Conservation (phyloP, 64 coral and sea anemone species). For the Pocillopora verrucosa region DNA sequence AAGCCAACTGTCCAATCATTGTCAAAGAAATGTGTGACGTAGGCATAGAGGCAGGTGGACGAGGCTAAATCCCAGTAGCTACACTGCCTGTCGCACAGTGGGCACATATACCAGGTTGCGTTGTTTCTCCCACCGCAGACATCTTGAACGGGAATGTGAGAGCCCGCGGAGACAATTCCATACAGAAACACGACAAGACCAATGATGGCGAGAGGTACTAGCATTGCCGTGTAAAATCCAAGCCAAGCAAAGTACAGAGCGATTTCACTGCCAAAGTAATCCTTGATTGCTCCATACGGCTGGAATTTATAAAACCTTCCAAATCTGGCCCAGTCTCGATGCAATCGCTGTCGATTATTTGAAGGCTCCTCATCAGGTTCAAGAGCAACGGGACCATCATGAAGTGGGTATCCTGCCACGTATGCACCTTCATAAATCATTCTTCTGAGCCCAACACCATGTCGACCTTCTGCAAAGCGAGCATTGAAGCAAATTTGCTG, state of each 20-base stretch:
- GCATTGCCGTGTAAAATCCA: constrained; percentile 93
- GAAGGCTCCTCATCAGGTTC: constrained; percentile 20
- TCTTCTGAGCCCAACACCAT: constrained; percentile 80
- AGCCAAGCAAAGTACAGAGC: constrained; percentile 95
- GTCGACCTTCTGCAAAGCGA: constrained; percentile 72
- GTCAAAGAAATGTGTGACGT: constrained; percentile 82
- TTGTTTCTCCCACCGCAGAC: too few species aligned
- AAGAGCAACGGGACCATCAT: constrained; percentile 74
- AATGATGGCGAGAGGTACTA: constrained; percentile 78
- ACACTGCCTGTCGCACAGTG: constrained; percentile 88
- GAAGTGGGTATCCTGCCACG: constrained; percentile 76
- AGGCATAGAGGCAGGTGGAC: constrained; percentile 64
- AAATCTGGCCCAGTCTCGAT: constrained; percentile 84
- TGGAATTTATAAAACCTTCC: constrained; percentile 83
- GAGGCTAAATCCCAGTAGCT: constrained; percentile 84
- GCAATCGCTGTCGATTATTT: constrained; percentile 77
- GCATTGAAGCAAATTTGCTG: constrained; percentile 70
- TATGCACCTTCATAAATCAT: constrained; percentile 78
- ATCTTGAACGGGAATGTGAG: constrained; percentile 74
- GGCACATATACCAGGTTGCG: constrained; percentile 92
- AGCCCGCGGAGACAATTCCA: constrained; percentile 61
- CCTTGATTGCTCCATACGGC: constrained; percentile 81
- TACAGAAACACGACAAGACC: constrained; percentile 90
- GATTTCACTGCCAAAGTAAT: constrained; percentile 92
- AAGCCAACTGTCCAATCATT: constrained; percentile 84